Percentiles rank a stretch among this genome's conserved stretches.
Evolutionary conservation across 2,888 invertebrate species (phyloP).

Genomic region (Calameuta filiformis): DNA sequence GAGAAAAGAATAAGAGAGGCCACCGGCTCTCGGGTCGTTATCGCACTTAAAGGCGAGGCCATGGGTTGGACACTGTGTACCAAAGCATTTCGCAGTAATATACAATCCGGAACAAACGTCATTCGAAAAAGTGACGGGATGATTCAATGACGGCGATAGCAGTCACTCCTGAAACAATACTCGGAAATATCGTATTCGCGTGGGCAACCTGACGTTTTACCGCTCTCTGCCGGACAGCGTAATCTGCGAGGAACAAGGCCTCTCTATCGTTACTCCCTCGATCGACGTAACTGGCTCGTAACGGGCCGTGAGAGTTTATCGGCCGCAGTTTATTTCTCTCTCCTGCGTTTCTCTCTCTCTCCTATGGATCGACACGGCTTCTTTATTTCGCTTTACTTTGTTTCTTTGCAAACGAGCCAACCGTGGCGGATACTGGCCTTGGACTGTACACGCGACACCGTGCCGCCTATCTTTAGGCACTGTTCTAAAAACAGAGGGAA

Average conservation of each 20-base stretch:
- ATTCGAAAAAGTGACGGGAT: slow-evolving; percentile 35
- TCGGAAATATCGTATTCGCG: no score
- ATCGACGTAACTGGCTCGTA: slow-evolving; percentile 35
- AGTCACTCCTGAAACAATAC: background rate
- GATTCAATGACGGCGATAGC: slow-evolving; percentile 20
- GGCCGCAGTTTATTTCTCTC: no score
- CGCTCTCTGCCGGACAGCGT: slow-evolving; percentile 27
- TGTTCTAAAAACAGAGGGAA: no score
- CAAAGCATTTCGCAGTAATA: slow-evolving; percentile 48
- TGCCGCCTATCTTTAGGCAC: no score
- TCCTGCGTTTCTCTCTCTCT: no score
- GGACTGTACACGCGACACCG: no score
- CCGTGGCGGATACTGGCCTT: no score
- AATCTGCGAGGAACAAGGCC: slow-evolving; percentile 52
- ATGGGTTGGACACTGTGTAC: background rate
- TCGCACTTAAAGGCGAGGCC: slow-evolving; percentile 38
- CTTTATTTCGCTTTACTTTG: no score
- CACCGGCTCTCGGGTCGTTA: background rate
- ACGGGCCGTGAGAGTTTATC: no score
- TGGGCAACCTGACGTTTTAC: no score
- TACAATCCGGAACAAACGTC: slow-evolving; percentile 54
- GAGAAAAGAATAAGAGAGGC: slow-evolving; percentile 7
- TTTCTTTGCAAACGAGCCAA: no score
- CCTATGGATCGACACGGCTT: no score
- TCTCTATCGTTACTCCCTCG: slow-evolving; percentile 53